Percentiles rank a stretch among this genome's conserved stretches.
Conservation (phyloP, 64 coral and sea anemone genomes). For the Actinia equina region DNA sequence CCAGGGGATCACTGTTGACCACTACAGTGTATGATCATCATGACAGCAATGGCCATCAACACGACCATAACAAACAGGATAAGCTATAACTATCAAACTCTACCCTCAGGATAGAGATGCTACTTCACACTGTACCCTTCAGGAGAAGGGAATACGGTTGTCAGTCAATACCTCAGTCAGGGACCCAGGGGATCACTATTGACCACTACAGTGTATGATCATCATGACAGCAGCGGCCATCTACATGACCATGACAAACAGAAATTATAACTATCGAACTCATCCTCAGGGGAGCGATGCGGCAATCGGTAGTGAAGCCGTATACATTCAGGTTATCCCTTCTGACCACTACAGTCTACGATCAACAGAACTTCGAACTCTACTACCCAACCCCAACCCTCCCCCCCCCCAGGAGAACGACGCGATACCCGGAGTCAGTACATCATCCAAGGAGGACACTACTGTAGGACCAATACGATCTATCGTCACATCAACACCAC, state of each 20-base stretch:
- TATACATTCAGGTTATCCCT: no score
- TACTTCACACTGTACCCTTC: slow-evolving; percentile 26
- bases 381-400: not conserved
- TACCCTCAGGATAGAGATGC: not conserved
- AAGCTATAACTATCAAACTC: not conserved
- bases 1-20: not conserved
- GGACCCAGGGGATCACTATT: not conserved
- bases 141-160: not conserved
- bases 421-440: no score
- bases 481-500: no score
- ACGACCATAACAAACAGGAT: not conserved
- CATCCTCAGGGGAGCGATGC: not conserved
- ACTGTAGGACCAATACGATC: no score
- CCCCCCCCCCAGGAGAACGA: no score
- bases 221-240: not conserved
- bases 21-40: slow-evolving; percentile 24
- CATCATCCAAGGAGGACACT: no score
- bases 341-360: no score
- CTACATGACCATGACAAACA: not conserved
- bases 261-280: not conserved
- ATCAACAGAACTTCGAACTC: not conserved
- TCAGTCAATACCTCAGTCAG: no score
- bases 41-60: not conserved
- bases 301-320: not conserved
- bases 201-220: slow-evolving; percentile 7